phyloP scores from a whole-genome alignment of 2,888 invertebrate species.

The Rhimphoctona megacephalus region DNA sequence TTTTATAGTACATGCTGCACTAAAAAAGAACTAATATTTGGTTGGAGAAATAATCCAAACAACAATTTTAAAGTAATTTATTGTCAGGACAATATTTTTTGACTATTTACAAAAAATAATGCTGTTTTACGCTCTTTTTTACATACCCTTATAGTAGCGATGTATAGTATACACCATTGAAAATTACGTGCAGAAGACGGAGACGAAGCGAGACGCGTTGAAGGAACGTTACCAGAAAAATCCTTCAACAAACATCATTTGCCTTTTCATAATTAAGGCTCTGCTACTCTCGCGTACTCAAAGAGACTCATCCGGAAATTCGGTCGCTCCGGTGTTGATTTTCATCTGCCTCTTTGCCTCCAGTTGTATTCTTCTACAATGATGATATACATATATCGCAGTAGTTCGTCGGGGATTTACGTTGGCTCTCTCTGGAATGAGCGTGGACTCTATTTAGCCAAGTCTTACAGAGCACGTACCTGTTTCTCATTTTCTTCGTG shows the following conservation, averaged over 20 bases:
- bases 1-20: too few relatives aligned
- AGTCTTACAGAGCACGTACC: constrained; percentile 37
- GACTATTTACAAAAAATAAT: too few relatives aligned
- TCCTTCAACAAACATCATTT: constrained; percentile 72
- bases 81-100: not conserved
- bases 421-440: constrained; percentile 49
- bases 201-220: constrained; percentile 36
- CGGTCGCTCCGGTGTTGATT: constrained; percentile 73
- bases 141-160: not conserved
- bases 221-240: constrained; percentile 59
- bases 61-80: too few relatives aligned
- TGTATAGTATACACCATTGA: not conserved
- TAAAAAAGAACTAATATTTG: too few relatives aligned
- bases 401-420: constrained; percentile 34
- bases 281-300: constrained; percentile 33
- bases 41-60: too few relatives aligned
- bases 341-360: constrained; percentile 69
- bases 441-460: constrained; percentile 52
- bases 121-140: not conserved
- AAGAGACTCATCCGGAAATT: constrained; percentile 51
- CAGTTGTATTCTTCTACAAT: constrained; percentile 45
- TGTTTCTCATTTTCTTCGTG: not conserved
- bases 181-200: constrained; percentile 9
- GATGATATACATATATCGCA: constrained; percentile 44
- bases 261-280: constrained; percentile 74